phyloP scores from a whole-genome alignment of 2,888 invertebrate genomes.

The Hypselothyrea guttata region DNA sequence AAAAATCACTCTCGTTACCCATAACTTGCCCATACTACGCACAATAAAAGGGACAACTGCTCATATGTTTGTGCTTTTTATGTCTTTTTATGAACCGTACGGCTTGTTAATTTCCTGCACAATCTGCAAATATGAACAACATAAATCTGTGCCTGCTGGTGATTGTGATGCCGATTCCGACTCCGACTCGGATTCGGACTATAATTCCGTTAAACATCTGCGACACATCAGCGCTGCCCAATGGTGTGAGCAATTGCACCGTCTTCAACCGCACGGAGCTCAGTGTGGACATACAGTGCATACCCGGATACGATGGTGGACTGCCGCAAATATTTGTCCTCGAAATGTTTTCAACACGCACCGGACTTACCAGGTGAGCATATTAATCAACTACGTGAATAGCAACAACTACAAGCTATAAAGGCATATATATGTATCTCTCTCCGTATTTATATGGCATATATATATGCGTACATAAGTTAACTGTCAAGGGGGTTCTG shows the following conservation, averaged over 20 bases:
- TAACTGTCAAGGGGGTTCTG: neutral
- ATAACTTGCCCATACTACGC: too few relatives aligned
- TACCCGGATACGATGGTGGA: constrained; percentile 94
- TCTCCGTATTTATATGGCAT: neutral
- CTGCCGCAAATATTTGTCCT: constrained; percentile 93
- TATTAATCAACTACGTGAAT: constrained; percentile 66
- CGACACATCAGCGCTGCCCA: constrained; percentile 87
- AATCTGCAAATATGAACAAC: constrained; percentile 36
- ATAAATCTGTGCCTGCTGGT: constrained; percentile 26
- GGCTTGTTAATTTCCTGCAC: constrained; percentile 60
- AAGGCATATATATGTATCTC: constrained; percentile 1
- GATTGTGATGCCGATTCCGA: constrained; percentile 8
- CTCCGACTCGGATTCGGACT: constrained; percentile 5
- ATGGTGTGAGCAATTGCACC: constrained; percentile 92
- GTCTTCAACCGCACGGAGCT: constrained; percentile 92
- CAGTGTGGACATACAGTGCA: constrained; percentile 91
- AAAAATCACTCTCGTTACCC: too few relatives aligned
- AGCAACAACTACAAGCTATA: constrained; percentile 26
- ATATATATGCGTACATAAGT: neutral
- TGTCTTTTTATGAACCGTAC: constrained; percentile 1
- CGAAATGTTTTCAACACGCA: constrained; percentile 86
- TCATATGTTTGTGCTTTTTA: constrained; percentile 16
- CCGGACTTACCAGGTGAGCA: constrained; percentile 82
- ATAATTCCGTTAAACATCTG: too few relatives aligned
- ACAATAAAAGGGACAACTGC: constrained; percentile 10